Conservation (phyloP, 1,140 invertebrate genomes). For the Gonioctena quinquepunctata region DNA sequence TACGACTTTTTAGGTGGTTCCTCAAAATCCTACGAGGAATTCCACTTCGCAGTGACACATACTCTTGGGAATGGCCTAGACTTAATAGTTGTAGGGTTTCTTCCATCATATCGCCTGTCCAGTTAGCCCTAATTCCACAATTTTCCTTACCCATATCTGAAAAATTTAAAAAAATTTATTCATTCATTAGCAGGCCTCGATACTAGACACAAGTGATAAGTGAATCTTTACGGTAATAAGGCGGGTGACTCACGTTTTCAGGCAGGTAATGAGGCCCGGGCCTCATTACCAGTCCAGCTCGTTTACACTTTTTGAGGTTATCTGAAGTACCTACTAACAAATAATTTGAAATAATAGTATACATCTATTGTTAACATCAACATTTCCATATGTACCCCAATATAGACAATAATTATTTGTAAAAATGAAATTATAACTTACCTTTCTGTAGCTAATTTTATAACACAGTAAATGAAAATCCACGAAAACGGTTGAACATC, state of each 20-base stretch:
- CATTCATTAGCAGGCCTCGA: not conserved
- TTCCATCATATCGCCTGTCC: constrained; percentile 25
- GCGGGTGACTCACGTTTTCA: not conserved
- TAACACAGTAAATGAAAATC: too few relatives aligned
- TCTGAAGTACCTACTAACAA: not conserved
- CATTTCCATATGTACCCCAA: too few relatives aligned
- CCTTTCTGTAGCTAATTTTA: too few relatives aligned
- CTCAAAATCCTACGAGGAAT: constrained; percentile 26
- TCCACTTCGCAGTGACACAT: constrained; percentile 15
- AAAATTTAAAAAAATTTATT: not conserved
- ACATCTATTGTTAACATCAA: too few relatives aligned
- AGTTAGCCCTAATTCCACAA: constrained; percentile 26
- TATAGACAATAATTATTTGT: too few relatives aligned
- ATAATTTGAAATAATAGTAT: not conserved
- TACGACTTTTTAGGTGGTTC: constrained; percentile 26
- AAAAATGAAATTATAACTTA: too few relatives aligned
- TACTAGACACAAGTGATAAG: not conserved
- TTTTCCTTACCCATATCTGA: constrained; percentile 25
- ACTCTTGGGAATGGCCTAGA: constrained; percentile 21
- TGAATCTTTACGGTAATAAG: too few relatives aligned
- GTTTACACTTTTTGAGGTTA: not conserved
- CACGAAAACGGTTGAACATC: too few relatives aligned
- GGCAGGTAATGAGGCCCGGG: constrained; percentile 7
- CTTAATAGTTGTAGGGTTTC: constrained; percentile 23
- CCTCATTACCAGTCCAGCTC: not conserved